Percentiles rank a stretch among this genome's conserved stretches.
Evolutionary conservation across 2,113 vertebrate species (phyloP).

Genomic region (Gopherus evgoodei): DNA sequence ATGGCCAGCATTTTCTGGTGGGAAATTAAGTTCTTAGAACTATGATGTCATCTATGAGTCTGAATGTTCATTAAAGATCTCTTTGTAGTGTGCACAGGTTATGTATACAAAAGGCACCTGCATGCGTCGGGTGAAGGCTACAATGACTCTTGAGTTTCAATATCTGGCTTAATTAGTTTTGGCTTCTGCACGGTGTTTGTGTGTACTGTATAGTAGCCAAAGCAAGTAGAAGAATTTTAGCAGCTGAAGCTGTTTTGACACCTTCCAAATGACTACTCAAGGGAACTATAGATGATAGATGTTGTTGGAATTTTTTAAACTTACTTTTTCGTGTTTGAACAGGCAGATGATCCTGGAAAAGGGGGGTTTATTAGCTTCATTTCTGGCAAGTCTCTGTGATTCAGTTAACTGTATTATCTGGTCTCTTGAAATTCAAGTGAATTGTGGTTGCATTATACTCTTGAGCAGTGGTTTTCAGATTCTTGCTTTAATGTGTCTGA

Average conservation of each 20-base stretch:
- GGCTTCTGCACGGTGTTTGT: background rate
- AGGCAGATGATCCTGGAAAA: background rate
- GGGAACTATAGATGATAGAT: background rate
- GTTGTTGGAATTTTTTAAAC: background rate
- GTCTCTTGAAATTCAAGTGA: conserved; percentile 32
- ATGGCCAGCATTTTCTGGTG: background rate
- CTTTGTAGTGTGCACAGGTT: background rate
- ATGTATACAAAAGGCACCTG: background rate
- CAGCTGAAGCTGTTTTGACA: background rate
- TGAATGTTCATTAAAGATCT: background rate
- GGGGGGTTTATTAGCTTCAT: background rate
- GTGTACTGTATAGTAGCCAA: background rate
- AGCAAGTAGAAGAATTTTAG: background rate
- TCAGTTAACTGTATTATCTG: conserved; percentile 22
- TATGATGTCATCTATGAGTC: background rate
- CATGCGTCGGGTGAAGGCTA: background rate
- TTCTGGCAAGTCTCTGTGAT: background rate
- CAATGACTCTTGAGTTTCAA: background rate
- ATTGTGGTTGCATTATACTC: background rate
- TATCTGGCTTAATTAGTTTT: background rate
- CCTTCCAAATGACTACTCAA: background rate
- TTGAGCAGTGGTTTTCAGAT: background rate
- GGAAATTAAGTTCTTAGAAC: background rate
- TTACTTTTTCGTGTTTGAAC: background rate
- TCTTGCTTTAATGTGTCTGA: background rate